phyloP scores from a whole-genome alignment of 2,113 vertebrate species.

The Alaudala cheleensis region DNA sequence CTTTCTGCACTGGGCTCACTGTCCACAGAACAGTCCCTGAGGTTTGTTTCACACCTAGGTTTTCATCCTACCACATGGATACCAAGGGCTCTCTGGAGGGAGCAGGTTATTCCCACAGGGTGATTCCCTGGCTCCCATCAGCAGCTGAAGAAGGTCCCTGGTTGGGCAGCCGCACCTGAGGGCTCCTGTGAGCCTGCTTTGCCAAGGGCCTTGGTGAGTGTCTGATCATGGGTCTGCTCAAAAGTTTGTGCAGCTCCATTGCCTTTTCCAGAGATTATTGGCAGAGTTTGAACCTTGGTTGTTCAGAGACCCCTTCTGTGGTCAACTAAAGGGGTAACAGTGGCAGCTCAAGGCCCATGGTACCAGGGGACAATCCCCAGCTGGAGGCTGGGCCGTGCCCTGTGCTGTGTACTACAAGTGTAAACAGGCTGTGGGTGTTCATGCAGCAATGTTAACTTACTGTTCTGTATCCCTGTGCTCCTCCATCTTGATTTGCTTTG shows the following conservation, averaged over 20 bases:
- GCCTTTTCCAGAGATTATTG: not conserved
- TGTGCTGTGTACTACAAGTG: not conserved
- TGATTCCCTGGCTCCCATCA: not conserved
- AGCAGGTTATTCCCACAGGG: not conserved
- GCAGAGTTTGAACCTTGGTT: not conserved
- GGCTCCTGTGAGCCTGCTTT: not conserved
- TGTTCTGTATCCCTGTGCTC: not conserved
- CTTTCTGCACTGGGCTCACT: not conserved
- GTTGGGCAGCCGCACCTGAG: not conserved
- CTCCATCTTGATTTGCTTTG: slow-evolving; percentile 14
- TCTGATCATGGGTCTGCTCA: not conserved
- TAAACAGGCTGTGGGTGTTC: not conserved
- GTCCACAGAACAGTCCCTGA: not conserved
- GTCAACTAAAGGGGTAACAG: not conserved
- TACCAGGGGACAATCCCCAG: not conserved
- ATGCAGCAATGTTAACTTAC: not conserved
- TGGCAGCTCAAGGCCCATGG: not conserved
- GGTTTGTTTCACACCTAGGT: not conserved
- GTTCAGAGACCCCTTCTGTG: not conserved
- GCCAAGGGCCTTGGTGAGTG: not conserved
- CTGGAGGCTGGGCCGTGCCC: fast-evolving
- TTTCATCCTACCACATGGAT: not conserved
- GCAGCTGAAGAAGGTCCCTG: not conserved
- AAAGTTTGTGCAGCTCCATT: fast-evolving
- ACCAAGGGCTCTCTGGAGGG: fast-evolving